Evolutionary conservation across 2,113 vertebrate genomes (phyloP), one percentile per base, ranked within the genome.

Genomic region (Toxostoma redivivum): DNA sequence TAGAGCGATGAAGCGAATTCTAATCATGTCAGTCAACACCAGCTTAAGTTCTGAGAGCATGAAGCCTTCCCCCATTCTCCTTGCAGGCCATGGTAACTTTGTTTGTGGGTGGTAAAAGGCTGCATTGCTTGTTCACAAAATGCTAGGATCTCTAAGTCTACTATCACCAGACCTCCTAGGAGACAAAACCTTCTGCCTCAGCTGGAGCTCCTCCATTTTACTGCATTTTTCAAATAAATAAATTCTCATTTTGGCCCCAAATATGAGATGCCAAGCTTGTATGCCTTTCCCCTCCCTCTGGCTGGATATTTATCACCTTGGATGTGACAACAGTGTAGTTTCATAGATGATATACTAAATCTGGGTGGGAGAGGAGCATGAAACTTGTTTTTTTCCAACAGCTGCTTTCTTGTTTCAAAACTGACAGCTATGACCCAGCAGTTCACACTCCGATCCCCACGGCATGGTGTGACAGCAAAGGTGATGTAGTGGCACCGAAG

Each of bases 211-310:
- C 24, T 91, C 19, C 31, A 7, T 76, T 71, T 72, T 50, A 37
- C 28, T 37, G 19, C 24, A 23, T 88, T 94, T 77, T 76, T 66
- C 58, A 90, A 79, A 79, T 21, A 65, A 61, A 30, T 14, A 23
- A 77, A 37, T 70, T 66, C 45, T 92, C 23, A 2, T 86, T 92
- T 76, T 76, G 33, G 31, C 37, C 9, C 65, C 37, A 40, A 70
- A 51, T 2, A 0, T 45, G 28, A 89, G 22, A n/a, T 1, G 5
- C 40, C 65, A 67, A 48, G 28, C 27, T 77, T 90, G 73, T 10
- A 50, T 0, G 0, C 42, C 28, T 85, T 62, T 65, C 8, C 16
- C 11, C 12, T 0, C 0, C 13, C 23, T 51, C 65, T 40, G 40
- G 18, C 44, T 84, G 81, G 14, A 5, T 81, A 12, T 70, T 94